Percentiles rank a stretch among this genome's conserved stretches.
These are phyloP conservation scores for Hipposideros larvatus DNA, from an alignment of 2,797 vertebrate genomes.

Conservation along the genomic window DNA sequence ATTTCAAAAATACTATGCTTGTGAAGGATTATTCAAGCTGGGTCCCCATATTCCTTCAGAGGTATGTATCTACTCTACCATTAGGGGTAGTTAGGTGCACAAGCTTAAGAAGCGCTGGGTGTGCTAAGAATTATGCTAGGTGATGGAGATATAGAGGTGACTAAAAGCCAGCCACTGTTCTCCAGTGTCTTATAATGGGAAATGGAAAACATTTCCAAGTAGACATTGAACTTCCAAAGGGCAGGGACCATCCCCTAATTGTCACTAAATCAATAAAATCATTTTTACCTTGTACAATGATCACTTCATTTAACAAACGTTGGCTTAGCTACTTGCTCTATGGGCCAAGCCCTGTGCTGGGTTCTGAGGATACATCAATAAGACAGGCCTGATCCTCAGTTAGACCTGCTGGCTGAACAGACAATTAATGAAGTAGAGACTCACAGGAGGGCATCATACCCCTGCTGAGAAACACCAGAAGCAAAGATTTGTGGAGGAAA, in stretches of 20 bases:
- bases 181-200: conserved; percentile 29
- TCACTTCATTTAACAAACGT: conserved; percentile 41
- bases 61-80: background rate
- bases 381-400: background rate
- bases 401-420: background rate
- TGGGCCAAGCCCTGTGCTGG: background rate
- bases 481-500: conserved; percentile 38
- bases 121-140: conserved; percentile 18
- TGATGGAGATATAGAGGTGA: conserved; percentile 31
- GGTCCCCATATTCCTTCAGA: background rate
- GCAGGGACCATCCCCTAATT: background rate
- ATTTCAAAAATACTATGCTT: conserved; percentile 33
- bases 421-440: background rate
- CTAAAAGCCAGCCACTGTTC: background rate
- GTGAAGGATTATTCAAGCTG: background rate
- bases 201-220: conserved; percentile 43
- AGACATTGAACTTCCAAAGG: background rate
- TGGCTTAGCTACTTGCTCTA: background rate
- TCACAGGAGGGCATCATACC: background rate
- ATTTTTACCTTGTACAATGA: background rate
- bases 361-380: background rate
- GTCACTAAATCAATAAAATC: background rate
- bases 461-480: background rate
- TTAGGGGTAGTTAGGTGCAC: background rate
- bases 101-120: background rate